Percentiles rank a stretch among this genome's conserved stretches.
These are phyloP conservation scores for Itoplectis maculator DNA, from an alignment of 2,888 invertebrate species.

Conservation along the genomic window DNA sequence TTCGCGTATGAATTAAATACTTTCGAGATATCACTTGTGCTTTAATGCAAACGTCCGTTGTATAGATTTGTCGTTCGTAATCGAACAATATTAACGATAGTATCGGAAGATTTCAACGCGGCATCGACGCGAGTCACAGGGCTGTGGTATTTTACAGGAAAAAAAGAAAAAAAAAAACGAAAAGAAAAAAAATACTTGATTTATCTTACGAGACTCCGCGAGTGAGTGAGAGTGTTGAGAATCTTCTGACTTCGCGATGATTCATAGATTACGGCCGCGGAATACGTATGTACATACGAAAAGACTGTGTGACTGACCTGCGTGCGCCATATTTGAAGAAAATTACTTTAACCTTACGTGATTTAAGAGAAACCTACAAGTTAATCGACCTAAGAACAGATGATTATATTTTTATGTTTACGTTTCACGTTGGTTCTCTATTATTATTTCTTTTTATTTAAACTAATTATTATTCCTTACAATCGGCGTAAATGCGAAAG, in stretches of 20 bases:
- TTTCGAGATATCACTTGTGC: background rate
- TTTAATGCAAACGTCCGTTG: slow-evolving; percentile 23
- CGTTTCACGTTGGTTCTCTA: slow-evolving; percentile 21
- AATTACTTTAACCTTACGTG: background rate
- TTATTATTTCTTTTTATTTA: slow-evolving; percentile 1
- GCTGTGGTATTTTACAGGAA: slow-evolving; percentile 25
- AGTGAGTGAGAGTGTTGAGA: slow-evolving; percentile 1
- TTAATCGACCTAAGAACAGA: slow-evolving; percentile 1
- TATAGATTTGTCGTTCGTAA: slow-evolving; percentile 16
- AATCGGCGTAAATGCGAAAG: background rate
- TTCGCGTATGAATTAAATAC: background rate
- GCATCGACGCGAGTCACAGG: slow-evolving; percentile 4
- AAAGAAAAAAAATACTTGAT: background rate
- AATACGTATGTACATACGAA: slow-evolving; percentile 4
- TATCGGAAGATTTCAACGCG: slow-evolving; percentile 2
- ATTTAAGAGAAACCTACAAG: background rate
- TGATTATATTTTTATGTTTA: slow-evolving; percentile 20
- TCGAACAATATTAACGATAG: background rate
- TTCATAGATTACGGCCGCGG: background rate
- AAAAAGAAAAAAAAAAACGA: background rate
- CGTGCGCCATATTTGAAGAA: slow-evolving; percentile 1
- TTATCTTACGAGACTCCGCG: background rate
- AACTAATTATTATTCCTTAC: slow-evolving; percentile 13
- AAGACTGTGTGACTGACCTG: background rate
- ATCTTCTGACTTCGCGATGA: background rate